Evolutionary conservation across 2,888 invertebrate species (phyloP).

Genomic region (Drosophila demipolita): DNA sequence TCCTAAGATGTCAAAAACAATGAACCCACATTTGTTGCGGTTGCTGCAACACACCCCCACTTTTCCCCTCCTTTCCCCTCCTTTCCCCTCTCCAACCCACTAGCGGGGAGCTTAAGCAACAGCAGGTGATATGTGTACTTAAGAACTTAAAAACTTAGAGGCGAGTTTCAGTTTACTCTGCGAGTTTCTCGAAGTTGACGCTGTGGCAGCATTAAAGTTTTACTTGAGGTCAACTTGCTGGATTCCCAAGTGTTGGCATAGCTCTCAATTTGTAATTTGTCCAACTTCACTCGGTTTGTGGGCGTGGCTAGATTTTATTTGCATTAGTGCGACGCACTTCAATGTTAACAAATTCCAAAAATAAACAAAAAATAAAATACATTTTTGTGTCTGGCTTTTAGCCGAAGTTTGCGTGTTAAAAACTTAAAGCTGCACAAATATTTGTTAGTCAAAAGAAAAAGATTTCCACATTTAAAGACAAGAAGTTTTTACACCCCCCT

Average conservation of each 20-base stretch:
- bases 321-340: constrained; percentile 65
- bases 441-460: constrained; percentile 37
- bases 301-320: constrained; percentile 57
- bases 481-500: constrained; percentile 39
- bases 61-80: neutral
- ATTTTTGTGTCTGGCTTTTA: constrained; percentile 39
- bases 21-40: constrained; percentile 61
- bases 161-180: constrained; percentile 59
- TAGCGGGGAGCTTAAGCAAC: constrained; percentile 9
- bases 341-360: constrained; percentile 26
- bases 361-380: neutral
- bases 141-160: constrained; percentile 67
- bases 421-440: constrained; percentile 61
- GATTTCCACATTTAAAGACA: constrained; percentile 39
- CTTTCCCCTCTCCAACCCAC: neutral
- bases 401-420: constrained; percentile 27
- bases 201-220: constrained; percentile 67
- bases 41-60: constrained; percentile 21
- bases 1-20: constrained; percentile 47
- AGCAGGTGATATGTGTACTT: constrained; percentile 69
- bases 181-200: constrained; percentile 45
- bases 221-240: constrained; percentile 52
- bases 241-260: constrained; percentile 52
- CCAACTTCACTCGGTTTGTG: constrained; percentile 22
- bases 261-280: constrained; percentile 73